Percentiles rank a stretch among this genome's conserved stretches.
Evolutionary conservation across 35 echinoderm and acorn worm species (phyloP).

Genomic region (Nesometra sesokonis): DNA sequence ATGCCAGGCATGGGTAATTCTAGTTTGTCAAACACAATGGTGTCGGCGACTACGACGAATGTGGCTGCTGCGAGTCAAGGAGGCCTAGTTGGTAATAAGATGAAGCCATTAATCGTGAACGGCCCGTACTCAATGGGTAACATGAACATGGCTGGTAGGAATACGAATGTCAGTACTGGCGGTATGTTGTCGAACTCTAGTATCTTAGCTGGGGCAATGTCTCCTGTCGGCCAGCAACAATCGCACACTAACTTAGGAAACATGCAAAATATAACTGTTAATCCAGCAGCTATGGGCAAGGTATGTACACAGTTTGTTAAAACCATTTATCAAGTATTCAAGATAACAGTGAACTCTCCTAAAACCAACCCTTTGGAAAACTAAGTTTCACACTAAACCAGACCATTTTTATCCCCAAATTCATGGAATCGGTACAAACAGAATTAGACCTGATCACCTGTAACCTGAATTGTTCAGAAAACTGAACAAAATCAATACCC

Average conservation of each 20-base stretch:
- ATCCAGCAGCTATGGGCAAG: background rate
- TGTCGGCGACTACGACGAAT: background rate
- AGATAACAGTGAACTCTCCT: no score
- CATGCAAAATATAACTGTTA: background rate
- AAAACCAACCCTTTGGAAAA: no score
- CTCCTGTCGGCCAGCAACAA: background rate
- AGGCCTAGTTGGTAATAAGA: background rate
- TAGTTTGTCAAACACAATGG: background rate
- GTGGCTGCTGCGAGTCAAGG: background rate
- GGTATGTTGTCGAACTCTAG: background rate
- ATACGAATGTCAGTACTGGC: background rate
- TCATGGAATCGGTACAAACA: no score
- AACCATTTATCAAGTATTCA: no score
- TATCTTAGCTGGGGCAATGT: background rate
- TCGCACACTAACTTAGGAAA: background rate
- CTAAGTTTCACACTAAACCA: no score
- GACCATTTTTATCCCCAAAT: no score
- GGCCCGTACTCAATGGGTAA: background rate
- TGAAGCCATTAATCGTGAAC: background rate
- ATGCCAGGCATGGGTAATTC: background rate
- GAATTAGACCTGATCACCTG: no score
- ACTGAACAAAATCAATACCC: no score
- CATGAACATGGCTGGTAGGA: background rate
- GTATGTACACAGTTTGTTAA: no score
- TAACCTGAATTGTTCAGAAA: no score